A percentile compares a stretch with the other conserved stretches of the same genome.
Evolutionary conservation across 2,888 invertebrate genomes (phyloP).

Genomic region (Philereme vetulata): DNA sequence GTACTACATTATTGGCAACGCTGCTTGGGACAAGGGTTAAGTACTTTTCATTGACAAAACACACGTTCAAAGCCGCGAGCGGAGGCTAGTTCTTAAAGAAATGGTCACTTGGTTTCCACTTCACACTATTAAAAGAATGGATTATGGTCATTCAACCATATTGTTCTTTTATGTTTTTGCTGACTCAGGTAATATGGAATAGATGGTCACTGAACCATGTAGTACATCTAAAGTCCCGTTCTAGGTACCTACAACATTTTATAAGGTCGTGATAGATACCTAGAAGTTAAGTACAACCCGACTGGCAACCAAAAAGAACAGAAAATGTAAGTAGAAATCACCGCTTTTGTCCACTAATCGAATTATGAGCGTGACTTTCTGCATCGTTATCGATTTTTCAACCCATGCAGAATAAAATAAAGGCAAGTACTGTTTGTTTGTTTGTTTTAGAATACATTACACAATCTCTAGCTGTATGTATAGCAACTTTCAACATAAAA

Average conservation of each 20-base stretch:
- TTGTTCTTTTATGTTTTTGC: background rate
- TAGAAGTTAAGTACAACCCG: background rate
- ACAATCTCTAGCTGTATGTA: background rate
- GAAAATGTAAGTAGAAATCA: background rate
- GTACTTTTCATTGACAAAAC: too few species aligned
- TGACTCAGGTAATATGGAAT: background rate
- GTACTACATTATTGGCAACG: too few species aligned
- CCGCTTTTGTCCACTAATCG: conserved; percentile 5
- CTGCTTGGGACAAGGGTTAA: too few species aligned
- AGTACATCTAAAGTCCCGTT: background rate
- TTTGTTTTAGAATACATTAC: background rate
- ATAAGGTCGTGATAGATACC: too few species aligned
- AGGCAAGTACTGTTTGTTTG: background rate
- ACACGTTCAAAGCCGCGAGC: too few species aligned
- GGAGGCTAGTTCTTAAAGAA: too few species aligned
- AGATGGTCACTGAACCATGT: conserved; percentile 15
- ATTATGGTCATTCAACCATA: too few species aligned
- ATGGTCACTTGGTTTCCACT: too few species aligned
- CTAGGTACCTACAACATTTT: background rate
- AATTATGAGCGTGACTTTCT: conserved; percentile 37
- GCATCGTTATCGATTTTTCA: conserved; percentile 43
- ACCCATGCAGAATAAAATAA: background rate
- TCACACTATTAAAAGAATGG: too few species aligned
- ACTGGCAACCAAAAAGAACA: background rate
- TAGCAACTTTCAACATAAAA: background rate